Conservation (phyloP, 64 coral and sea anemone species). For the Actinia equina region DNA sequence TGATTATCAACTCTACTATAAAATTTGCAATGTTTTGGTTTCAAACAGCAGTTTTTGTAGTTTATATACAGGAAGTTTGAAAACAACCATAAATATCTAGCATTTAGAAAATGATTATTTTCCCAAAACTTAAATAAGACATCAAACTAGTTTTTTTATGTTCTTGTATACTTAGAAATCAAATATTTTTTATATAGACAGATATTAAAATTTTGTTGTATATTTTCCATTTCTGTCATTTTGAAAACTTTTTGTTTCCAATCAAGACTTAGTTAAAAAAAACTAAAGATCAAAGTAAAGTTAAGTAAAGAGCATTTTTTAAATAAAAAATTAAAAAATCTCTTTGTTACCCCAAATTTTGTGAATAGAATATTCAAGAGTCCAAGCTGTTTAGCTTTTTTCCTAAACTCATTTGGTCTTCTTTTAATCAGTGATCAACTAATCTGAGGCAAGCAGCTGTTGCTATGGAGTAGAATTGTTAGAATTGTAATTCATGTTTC, state of each 20-base stretch:
- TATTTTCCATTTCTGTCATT: not conserved
- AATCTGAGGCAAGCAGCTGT: conserved; percentile 3
- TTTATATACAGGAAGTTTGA: not conserved
- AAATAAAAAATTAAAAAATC: not conserved
- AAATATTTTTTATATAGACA: not conserved
- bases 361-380: not conserved
- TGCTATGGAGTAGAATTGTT: not conserved
- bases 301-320: not conserved
- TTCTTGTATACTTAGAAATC: not conserved
- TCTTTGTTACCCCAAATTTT: not conserved
- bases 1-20: not conserved
- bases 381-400: not conserved
- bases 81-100: not conserved
- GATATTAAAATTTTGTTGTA: not conserved
- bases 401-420: not conserved
- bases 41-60: not conserved
- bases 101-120: not conserved
- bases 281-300: not conserved
- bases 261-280: not conserved
- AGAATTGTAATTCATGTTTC: not conserved
- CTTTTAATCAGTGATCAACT: conserved; percentile 13
- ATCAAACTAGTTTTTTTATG: not conserved
- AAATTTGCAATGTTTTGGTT: not conserved
- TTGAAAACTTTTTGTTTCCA: not conserved
- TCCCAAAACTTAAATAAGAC: not conserved